Evolutionary conservation across 2,797 vertebrate genomes (phyloP), one percentile per base, ranked within the genome.

Genomic region (Falco concolor): DNA sequence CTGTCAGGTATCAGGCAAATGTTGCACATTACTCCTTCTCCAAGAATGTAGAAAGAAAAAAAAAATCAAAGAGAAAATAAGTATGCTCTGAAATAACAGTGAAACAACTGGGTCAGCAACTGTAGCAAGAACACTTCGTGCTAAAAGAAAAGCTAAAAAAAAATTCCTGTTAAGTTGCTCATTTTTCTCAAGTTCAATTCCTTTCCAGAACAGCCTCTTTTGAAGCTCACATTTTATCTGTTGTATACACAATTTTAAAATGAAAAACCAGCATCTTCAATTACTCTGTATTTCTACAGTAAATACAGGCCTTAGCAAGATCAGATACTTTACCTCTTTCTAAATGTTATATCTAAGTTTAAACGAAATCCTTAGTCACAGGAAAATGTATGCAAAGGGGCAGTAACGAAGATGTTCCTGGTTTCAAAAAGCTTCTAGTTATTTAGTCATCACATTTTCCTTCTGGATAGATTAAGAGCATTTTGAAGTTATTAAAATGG

Each of bases 151-250:
- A 50, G 69, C 80, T 93, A 67, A 87, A 89, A 92, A 92, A 92
- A 68, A 78, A 73, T 64, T 61, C 61, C 60, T 45, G 32, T 74
- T 75, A 32, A 88, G 50, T 52, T 86, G 57, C n/a, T 21, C 23
- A 6, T 84, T 93, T 92, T 88, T 88, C 73, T 95, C 63, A 84
- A 88, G 79, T 86, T 95, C 53, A 72, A 68, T 77, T 91, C 73
- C 76, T 91, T 91, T 61, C 70, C 64, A 79, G 38, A 95, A 69
- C 14, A 82, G 63, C 45, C 67, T 89, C 38, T 74, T 91, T 52
- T 18, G 45, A 95, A 84, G 72, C 44, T 70, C 67, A 73, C 14
- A 65, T 84, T 89, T 73, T 67, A 74, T 57, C 56, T 76, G n/a
- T 23, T 60, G 25, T 44, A 88, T 34, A 65, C 12, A 3, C 45